phyloP scores from a whole-genome alignment of 2,113 vertebrate genomes.

The Hippoglossus stenolepis region DNA sequence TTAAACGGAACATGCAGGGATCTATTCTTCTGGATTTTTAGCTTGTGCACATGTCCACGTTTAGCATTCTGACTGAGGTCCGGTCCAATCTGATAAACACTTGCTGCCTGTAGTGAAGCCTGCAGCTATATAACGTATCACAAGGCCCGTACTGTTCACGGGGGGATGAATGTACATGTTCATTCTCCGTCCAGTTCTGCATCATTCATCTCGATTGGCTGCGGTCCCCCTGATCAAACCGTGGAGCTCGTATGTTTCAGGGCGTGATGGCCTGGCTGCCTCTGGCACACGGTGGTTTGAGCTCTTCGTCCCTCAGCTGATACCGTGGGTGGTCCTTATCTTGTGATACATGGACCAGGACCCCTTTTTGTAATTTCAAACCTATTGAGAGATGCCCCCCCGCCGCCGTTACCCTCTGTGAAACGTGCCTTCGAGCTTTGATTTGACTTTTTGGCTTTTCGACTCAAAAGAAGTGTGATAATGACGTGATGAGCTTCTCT shows the following conservation, averaged over 20 bases:
- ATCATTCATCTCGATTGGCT: slow-evolving; percentile 45
- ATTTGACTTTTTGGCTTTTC: not conserved
- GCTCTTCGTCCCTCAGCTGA: slow-evolving; percentile 55
- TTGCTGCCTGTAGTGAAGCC: not conserved
- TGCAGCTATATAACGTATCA: slow-evolving; percentile 4
- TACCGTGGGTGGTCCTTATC: slow-evolving; percentile 74
- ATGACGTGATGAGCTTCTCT: not conserved
- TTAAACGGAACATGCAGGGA: not conserved
- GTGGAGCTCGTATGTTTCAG: slow-evolving; percentile 52
- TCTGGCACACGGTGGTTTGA: slow-evolving; percentile 62
- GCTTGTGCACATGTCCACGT: not conserved
- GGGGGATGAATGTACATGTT: slow-evolving; percentile 45
- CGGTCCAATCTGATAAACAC: slow-evolving; percentile 16
- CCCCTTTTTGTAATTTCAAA: slow-evolving; percentile 47
- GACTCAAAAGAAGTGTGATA: not conserved
- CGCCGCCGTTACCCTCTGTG: not conserved
- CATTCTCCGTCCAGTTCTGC: slow-evolving; percentile 42
- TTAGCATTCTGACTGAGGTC: not conserved
- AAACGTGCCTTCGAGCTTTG: not conserved
- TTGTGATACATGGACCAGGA: slow-evolving; percentile 43
- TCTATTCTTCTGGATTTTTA: not conserved
- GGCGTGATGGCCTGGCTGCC: slow-evolving; percentile 58
- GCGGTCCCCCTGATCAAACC: slow-evolving; percentile 56
- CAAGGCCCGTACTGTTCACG: slow-evolving; percentile 52
- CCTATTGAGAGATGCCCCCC: slow-evolving; percentile 39